Base-by-base conservation (phyloP, 2,888 invertebrate genomes). In the Kryphioiulus occultus region DNA sequence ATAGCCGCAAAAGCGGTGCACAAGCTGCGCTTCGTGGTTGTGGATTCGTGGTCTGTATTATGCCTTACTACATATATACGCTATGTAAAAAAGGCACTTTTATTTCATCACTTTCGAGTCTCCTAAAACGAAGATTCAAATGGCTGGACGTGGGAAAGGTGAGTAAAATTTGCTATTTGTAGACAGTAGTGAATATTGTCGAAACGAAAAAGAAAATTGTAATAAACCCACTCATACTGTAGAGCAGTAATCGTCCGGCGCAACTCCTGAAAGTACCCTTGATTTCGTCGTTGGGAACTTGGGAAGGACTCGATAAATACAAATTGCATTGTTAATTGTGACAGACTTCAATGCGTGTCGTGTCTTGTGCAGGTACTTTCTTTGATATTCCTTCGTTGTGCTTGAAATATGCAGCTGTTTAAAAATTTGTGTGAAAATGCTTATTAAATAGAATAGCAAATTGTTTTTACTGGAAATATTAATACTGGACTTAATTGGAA, bases 131-230 rank as follows among this genome's bases (percentile, higher is more conserved):
- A 68, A 68, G 68, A 68, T 26, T 26, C 68, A 68, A 10, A 68
- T 68, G 22, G 68, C 68, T 68, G 68, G 68, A 68, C 68, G 68
- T 68, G 22, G 68, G 68, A 68, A 68, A 68, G 68, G 68, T 68
- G 68, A 68, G 68, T 68, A 68, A 26, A 68, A 68, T 68, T 68
- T 68, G 68, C 68, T 68, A 68, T 68, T 68, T 68, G 68, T 68
- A 68, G 68, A 68, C 68, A 68, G 68, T 68, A 68, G 68, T 68
- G 68, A 68, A 68, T 68, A 68, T 68, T 68, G 68, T 68, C 68
- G 26, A 68, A 22, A 68, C 22, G 68, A 68, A 68, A 68, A 68
- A 68, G 68, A 68, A 68, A 68, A 68, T 26, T 68, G 68, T 68
- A 68, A 68, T 68, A 68, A 68, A 68, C 68, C 68, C 68, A 68